phyloP scores from a whole-genome alignment of 1,140 invertebrate species.

The Radopholus similis region DNA sequence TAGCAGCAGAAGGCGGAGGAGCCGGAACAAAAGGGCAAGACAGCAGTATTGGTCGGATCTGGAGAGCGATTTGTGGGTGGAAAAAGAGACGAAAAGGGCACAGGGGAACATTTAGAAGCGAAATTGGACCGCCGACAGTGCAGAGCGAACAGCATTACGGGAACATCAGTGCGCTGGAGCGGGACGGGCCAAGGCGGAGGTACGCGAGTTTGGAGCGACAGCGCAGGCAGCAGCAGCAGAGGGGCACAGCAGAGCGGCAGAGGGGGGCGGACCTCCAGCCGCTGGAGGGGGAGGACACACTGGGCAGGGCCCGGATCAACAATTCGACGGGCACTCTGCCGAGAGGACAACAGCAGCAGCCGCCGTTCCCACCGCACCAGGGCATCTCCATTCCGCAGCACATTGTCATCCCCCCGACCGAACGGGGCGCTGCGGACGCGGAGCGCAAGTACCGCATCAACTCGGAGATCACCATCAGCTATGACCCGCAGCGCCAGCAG shows the following conservation, averaged over 20 bases:
- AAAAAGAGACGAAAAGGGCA: not conserved
- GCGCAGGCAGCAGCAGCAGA: not conserved
- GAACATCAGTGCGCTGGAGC: not conserved
- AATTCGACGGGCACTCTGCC: not conserved
- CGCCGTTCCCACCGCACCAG: not conserved
- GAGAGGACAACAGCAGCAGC: not conserved
- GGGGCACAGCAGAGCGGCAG: not conserved
- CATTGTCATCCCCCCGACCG: constrained; percentile 20
- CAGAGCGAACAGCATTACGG: not conserved
- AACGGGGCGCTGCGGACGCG: not conserved
- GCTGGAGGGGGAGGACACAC: not conserved
- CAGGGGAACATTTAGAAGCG: not conserved
- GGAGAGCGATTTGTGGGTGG: constrained; percentile 6
- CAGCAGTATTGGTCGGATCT: constrained; percentile 3
- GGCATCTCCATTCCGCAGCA: constrained; percentile 37
- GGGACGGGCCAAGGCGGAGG: not conserved
- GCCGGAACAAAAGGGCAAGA: not conserved
- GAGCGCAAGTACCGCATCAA: constrained; percentile 42
- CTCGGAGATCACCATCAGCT: constrained; percentile 40
- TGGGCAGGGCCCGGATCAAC: not conserved
- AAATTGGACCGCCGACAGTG: not conserved
- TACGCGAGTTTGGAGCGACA: not conserved
- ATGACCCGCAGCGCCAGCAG: constrained; percentile 26
- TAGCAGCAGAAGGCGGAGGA: not conserved
- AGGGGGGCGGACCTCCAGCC: not conserved